Base-by-base conservation (phyloP, 2,888 invertebrate species). In the Pristionchus japonicus region DNA sequence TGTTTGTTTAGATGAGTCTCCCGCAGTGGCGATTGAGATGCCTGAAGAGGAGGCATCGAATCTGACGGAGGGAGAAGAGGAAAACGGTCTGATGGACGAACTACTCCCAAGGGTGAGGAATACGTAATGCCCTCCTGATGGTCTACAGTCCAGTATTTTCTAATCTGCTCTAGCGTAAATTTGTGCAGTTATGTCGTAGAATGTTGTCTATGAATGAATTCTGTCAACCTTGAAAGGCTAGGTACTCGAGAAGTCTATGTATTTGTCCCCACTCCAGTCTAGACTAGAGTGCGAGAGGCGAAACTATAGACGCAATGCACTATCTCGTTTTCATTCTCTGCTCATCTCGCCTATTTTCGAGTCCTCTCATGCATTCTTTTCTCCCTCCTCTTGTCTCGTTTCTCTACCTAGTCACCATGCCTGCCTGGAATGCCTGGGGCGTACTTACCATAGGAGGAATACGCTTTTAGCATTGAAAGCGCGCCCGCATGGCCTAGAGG, bases 401-500 rank as follows among this genome's bases (percentile, higher is more conserved):
- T 20, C 74, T 34, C 37, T 74, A 17, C 37, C 74, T 34, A 27
- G 6, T 31, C 31, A n/a, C 74, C 74, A 27, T 4, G 6, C 27
- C 57, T 52, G 15, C n/a, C n/a, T n/a, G n/a, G n/a, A n/a, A n/a
- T n/a, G n/a, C n/a, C 17, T 61, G n/a, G 23, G 23, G 6, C 6
- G 23, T 27, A 7, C 17, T 61, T 61, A 11, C 17, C 27, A n/a
- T 43, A 11, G 43, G 11, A 43, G 11, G 43, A 43, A 43, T 9
- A 43, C 11, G 43, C 43, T 6, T 9, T 9, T 43, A 43, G 43
- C 43, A 6, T 43, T 43, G 6, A 43, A 43, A 43, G 11, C 43
- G 43, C 6, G 86, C 67, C 67, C 86, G 86, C 86, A 49, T 89
- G 89, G 88, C 89, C 89, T 88, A 89, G 86, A 88, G 89, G 89